These are phyloP conservation scores for Dissostichus mawsoni DNA, from an alignment of 2,113 vertebrate species.

Conservation along the genomic window DNA sequence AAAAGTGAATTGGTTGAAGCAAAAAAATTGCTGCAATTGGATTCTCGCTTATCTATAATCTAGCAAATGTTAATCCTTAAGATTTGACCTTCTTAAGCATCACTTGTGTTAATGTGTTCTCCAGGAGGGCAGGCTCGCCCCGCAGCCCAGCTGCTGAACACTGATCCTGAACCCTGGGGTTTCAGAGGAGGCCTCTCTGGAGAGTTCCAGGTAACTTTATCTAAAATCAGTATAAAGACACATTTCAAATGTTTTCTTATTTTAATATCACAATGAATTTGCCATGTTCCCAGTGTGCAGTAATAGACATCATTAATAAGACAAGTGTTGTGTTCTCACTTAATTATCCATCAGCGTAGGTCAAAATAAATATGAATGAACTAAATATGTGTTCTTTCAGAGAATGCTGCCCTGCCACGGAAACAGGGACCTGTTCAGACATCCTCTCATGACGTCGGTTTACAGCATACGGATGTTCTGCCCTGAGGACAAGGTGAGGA, in stretches of 20 bases:
- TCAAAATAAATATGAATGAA: neutral
- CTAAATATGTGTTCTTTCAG: constrained; percentile 72
- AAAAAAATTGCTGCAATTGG: too few species aligned
- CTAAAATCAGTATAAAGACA: neutral
- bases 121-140: constrained; percentile 92
- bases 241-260: too few species aligned
- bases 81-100: neutral
- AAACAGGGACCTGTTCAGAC: constrained; percentile 96
- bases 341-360: neutral
- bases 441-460: constrained; percentile 90
- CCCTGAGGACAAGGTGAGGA: constrained; percentile 92
- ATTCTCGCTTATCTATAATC: neutral
- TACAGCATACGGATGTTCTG: constrained; percentile 94
- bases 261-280: neutral
- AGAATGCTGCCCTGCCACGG: constrained; percentile 97
- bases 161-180: constrained; percentile 97
- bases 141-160: constrained; percentile 91
- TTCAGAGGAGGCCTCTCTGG: constrained; percentile 99
- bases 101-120: neutral
- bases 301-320: neutral
- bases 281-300: neutral
- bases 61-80: neutral
- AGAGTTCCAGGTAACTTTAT: constrained; percentile 95
- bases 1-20: too few species aligned
- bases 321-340: neutral